Percentiles rank a stretch among this genome's conserved stretches.
phyloP scores from a whole-genome alignment of 2,113 vertebrate genomes.

The Felis chaus region DNA sequence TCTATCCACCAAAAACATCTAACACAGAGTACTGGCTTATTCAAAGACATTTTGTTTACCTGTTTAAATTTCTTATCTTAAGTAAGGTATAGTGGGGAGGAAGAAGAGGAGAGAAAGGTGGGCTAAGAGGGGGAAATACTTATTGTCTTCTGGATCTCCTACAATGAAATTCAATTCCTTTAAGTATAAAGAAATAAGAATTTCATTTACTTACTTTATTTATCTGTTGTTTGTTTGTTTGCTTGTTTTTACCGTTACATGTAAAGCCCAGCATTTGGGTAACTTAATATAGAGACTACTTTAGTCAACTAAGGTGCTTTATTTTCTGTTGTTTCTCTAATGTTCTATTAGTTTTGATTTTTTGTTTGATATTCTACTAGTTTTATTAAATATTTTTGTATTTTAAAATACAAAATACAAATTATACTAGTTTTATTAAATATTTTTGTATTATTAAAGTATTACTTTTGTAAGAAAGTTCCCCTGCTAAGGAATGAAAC shows the following conservation, averaged over 20 bases:
- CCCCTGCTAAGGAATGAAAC: neutral
- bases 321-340: neutral
- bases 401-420: neutral
- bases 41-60: neutral
- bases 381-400: neutral
- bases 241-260: neutral
- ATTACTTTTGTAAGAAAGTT: neutral
- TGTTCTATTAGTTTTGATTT: neutral
- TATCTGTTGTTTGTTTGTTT: neutral
- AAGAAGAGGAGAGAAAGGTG: neutral
- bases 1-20: neutral
- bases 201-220: neutral
- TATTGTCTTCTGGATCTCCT: neutral
- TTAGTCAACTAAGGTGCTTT: neutral
- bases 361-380: neutral
- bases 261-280: neutral
- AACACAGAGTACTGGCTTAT: neutral
- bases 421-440: neutral
- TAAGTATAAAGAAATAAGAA: neutral
- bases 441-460: neutral
- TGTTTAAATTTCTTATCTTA: neutral
- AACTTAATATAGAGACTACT: neutral
- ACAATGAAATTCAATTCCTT: neutral
- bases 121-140: neutral
- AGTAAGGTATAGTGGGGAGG: fast-evolving